Conservation (phyloP, 2,113 vertebrate genomes). For the Todiramphus chloris region DNA sequence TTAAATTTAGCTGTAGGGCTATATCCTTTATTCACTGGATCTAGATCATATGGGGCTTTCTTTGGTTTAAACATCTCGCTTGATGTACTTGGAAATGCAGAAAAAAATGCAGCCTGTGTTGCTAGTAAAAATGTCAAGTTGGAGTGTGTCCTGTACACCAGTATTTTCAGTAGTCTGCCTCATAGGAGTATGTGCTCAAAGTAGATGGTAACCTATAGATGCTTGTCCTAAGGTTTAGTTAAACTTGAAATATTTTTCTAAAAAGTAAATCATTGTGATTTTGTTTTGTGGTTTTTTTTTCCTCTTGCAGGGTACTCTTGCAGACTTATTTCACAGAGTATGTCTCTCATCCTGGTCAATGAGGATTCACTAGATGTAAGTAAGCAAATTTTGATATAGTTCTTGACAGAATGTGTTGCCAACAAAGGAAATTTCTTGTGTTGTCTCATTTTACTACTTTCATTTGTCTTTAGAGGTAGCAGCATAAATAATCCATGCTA, state of each 20-base stretch:
- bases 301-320: slow-evolving; percentile 91
- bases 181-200: neutral
- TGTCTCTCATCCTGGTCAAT: slow-evolving; percentile 96
- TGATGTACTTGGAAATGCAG: neutral
- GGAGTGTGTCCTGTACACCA: neutral
- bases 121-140: neutral
- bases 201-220: neutral
- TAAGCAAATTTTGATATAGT: slow-evolving; percentile 32
- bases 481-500: neutral
- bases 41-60: neutral
- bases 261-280: neutral
- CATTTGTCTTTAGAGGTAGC: neutral
- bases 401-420: neutral
- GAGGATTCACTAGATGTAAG: slow-evolving; percentile 97
- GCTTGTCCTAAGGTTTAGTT: neutral
- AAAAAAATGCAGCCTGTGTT: neutral
- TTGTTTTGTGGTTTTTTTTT: neutral
- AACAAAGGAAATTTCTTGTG: neutral
- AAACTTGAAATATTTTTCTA: neutral
- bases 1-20: neutral
- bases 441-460: neutral
- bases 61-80: neutral
- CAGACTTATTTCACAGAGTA: slow-evolving; percentile 91
- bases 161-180: neutral
- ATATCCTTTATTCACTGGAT: neutral